Base-by-base conservation (phyloP, 2,113 vertebrate genomes). In the Tyto alba region DNA sequence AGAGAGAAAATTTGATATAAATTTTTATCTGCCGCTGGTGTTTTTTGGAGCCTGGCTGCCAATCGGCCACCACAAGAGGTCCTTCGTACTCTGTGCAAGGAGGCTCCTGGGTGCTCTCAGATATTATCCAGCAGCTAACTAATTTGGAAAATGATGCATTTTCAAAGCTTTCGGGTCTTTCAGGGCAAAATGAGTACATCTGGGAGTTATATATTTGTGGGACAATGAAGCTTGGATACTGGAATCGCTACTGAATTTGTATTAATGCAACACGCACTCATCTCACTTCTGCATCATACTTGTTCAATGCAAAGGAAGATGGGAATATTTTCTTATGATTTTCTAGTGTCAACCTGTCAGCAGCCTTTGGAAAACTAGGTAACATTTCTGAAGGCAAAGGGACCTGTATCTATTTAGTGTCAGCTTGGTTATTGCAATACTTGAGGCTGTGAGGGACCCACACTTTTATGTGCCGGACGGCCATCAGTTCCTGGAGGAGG, bases 31-130 rank as follows among this genome's bases (percentile, higher is more conserved):
- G 47, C 45, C 2, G 2, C 53, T 20, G 41, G 38, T 16, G 4
- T 12, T 17, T 34, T 36, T 7, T 7, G 56, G 45, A 60, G 38
- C 34, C 13, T 1, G 43, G 57, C 13, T 30, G 41, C 27, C 18
- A 2, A 13, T 16, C 14, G 16, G 16, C 7, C 30, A 34, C 95
- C 98, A 95, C 86, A 80, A 98, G 98, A 97, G 97, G 98, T 95
- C 95, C 73, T 82, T 64, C 57, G 14, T 47, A 48, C 85, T 68
- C 96, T 68, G 94, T 4, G 1, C 21, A 79, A 75, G 48, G 53
- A 95, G 36, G 3, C 8, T 75, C 55, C 17, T 1, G 26, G 7
- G 0, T 23, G 34, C 50, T 89, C 66, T 40, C 34, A 1, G 11
- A 36, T 30, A 5, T 47, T 34, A 59, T 67, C 69, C 89, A 32